Percentiles rank a stretch among this genome's conserved stretches.
phyloP scores from a whole-genome alignment of 1,140 invertebrate species.

The Hetaerina americana region DNA sequence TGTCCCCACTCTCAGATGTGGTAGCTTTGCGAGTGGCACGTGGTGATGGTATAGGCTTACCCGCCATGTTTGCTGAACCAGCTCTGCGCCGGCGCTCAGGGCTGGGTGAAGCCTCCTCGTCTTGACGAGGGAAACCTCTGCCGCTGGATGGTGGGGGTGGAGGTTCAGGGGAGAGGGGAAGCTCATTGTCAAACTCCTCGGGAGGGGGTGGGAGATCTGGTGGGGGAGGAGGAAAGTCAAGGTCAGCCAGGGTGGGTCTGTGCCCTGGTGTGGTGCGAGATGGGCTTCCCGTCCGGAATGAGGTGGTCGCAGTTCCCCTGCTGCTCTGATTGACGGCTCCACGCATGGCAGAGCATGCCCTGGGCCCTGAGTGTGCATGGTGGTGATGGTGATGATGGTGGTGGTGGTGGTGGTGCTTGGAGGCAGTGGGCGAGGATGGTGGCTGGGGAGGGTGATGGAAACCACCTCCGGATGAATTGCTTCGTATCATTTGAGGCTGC shows the following conservation, averaged over 20 bases:
- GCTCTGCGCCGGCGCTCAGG: constrained; percentile 8
- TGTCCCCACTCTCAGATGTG: neutral
- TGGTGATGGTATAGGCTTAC: constrained; percentile 13
- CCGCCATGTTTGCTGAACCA: neutral
- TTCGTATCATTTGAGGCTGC: constrained; percentile 67
- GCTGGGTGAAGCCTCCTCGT: constrained; percentile 12
- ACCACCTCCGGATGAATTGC: constrained; percentile 67
- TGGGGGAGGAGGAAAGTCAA: constrained; percentile 76
- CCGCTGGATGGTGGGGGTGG: constrained; percentile 19
- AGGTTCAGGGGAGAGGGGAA: constrained; percentile 16
- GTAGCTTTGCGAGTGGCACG: constrained; percentile 9
- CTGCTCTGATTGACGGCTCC: constrained; percentile 30
- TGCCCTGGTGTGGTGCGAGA: constrained; percentile 32
- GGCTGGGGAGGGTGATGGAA: constrained; percentile 42
- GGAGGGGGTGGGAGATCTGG: constrained; percentile 60
- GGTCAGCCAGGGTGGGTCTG: constrained; percentile 53
- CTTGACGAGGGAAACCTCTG: neutral
- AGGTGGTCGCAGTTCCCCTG: constrained; percentile 25
- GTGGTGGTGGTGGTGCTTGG: constrained; percentile 1
- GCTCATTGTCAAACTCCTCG: constrained; percentile 34
- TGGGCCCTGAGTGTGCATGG: neutral
- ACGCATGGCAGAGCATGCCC: constrained; percentile 31
- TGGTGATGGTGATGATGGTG: constrained; percentile 3
- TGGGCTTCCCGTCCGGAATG: constrained; percentile 32
- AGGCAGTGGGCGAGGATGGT: constrained; percentile 36